These are phyloP conservation scores for Alethe castanea DNA, from an alignment of 2,113 vertebrate genomes.

Conservation along the genomic window DNA sequence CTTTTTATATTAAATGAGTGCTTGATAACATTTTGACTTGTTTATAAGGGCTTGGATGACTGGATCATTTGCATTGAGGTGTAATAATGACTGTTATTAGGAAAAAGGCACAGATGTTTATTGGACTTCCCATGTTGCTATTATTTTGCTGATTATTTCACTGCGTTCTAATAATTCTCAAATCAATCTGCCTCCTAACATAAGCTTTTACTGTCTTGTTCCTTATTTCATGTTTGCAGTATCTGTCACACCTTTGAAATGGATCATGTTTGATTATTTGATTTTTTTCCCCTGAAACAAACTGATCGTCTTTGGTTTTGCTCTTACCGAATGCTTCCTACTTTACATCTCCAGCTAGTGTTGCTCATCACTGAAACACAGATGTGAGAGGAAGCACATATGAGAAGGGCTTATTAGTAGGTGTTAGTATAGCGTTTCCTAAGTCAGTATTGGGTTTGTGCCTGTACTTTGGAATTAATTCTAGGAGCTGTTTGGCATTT, in stretches of 20 bases:
- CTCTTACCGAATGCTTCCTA: neutral
- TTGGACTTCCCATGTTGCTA: neutral
- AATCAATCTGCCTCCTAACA: neutral
- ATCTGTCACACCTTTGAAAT: neutral
- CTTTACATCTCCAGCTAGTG: neutral
- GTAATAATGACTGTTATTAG: neutral
- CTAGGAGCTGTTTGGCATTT: neutral
- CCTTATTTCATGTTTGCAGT: neutral
- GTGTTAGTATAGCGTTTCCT: neutral
- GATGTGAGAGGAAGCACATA: neutral
- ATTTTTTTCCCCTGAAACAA: neutral
- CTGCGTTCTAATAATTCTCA: neutral
- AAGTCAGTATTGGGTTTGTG: neutral
- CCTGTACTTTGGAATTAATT: neutral
- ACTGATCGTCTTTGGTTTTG: neutral
- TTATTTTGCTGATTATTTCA: neutral
- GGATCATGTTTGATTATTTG: neutral
- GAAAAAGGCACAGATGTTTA: neutral
- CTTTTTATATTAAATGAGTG: neutral
- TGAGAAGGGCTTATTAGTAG: neutral
- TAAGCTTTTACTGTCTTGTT: neutral
- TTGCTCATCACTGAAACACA: neutral
- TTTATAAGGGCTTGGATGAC: neutral
- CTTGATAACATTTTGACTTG: neutral
- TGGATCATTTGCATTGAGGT: neutral